These are phyloP conservation scores for Polyergus mexicanus DNA, from an alignment of 1,140 invertebrate genomes.

Conservation along the genomic window DNA sequence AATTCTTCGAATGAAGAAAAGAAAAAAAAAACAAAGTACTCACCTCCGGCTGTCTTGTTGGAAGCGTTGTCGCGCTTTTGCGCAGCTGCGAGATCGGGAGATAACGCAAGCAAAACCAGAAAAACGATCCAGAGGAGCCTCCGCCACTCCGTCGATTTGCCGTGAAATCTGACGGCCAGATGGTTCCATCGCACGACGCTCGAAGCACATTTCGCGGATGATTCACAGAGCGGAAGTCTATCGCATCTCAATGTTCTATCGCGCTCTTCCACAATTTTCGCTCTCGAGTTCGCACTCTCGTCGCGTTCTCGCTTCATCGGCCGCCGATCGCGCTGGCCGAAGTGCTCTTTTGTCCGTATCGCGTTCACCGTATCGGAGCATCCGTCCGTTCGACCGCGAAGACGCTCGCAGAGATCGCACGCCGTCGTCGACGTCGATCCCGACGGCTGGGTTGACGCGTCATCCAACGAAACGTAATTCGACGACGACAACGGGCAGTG, in stretches of 20 bases:
- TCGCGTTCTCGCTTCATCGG: conserved; percentile 23
- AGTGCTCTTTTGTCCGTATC: conserved; percentile 23
- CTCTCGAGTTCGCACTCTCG: conserved; percentile 10
- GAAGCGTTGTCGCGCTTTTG: conserved; percentile 7
- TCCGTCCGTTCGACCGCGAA: conserved; percentile 46
- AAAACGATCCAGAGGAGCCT: conserved; percentile 68
- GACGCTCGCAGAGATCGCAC: conserved; percentile 66
- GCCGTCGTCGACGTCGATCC: not conserved
- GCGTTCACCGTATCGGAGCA: not conserved
- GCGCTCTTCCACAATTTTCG: not conserved
- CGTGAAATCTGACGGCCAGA: not conserved
- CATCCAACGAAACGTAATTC: not conserved
- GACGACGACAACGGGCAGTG: conserved; percentile 17
- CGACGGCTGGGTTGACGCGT: not conserved
- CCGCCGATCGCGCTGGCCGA: not conserved
- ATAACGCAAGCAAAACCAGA: conserved; percentile 63
- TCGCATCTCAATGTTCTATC: conserved; percentile 40
- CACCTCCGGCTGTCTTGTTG: conserved; percentile 62
- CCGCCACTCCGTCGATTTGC: conserved; percentile 28
- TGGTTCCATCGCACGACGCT: conserved; percentile 81
- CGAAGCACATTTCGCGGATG: conserved; percentile 73
- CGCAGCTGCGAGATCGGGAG: conserved; percentile 44
- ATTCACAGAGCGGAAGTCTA: conserved; percentile 15
- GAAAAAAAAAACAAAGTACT: not conserved
- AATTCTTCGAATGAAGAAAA: not conserved